Percentiles rank a stretch among this genome's conserved stretches.
Conservation (phyloP, 2,888 invertebrate genomes). For the Phymatocera aterrima region DNA sequence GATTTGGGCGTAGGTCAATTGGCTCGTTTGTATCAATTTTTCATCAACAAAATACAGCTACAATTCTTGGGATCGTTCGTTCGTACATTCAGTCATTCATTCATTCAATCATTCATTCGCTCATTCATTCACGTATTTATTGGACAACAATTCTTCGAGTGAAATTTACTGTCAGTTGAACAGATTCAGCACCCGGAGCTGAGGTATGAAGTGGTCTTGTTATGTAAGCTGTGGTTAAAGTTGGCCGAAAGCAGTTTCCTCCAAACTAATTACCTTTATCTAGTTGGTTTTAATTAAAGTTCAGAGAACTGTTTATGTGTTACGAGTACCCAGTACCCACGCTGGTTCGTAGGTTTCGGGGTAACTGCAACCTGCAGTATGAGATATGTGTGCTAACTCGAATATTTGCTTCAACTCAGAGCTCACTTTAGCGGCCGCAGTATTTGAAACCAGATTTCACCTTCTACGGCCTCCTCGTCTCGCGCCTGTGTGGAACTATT, state of each 20-base stretch:
- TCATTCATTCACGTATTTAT: too few relatives aligned
- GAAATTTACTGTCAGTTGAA: too few relatives aligned
- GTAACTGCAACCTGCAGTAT: constrained; percentile 47
- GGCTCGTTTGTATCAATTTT: too few relatives aligned
- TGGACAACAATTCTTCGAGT: too few relatives aligned
- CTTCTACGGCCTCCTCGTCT: not conserved
- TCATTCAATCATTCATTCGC: too few relatives aligned
- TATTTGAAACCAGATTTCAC: constrained; percentile 14
- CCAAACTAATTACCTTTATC: constrained; percentile 62
- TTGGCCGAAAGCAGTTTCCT: not conserved
- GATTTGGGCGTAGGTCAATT: not conserved
- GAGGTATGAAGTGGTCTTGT: not conserved
- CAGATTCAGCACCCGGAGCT: not conserved
- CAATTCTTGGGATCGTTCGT: not conserved
- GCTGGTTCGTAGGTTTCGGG: not conserved
- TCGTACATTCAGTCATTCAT: not conserved
- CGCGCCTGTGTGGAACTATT: not conserved
- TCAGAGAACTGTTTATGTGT: constrained; percentile 59
- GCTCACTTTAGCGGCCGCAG: constrained; percentile 17
- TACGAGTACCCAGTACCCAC: constrained; percentile 18
- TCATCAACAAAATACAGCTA: too few relatives aligned
- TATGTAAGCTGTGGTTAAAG: not conserved
- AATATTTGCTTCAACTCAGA: constrained; percentile 36
- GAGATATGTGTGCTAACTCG: constrained; percentile 53
- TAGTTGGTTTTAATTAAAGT: constrained; percentile 62